Evolutionary conservation across 2,888 invertebrate species (phyloP).

Genomic region (Hylaea fasciaria): DNA sequence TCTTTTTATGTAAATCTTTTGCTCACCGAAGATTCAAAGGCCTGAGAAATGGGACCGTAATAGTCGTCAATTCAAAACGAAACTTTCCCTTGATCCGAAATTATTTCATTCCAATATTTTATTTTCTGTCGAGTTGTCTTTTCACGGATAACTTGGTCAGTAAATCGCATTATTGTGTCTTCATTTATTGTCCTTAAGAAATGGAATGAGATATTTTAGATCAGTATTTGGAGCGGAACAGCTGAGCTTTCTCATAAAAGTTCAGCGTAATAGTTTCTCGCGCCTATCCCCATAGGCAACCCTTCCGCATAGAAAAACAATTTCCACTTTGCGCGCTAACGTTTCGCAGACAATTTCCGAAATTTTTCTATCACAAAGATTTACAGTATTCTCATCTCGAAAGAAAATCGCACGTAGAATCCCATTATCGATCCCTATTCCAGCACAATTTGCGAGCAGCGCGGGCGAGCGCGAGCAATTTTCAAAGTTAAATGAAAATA

Average conservation of each 20-base stretch:
- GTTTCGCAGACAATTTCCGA: constrained; percentile 75
- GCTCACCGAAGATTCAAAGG: constrained; percentile 70
- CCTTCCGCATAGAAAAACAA: constrained; percentile 27
- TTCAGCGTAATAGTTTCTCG: neutral
- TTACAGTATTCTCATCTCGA: constrained; percentile 75
- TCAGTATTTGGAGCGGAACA: neutral
- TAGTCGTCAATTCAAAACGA: constrained; percentile 72
- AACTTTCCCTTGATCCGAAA: constrained; percentile 65
- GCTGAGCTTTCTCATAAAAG: constrained; percentile 3
- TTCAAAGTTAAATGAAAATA: constrained; percentile 84
- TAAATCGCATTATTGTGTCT: constrained; percentile 20
- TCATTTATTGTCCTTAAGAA: constrained; percentile 10
- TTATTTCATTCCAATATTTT: constrained; percentile 60
- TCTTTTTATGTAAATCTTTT: constrained; percentile 84
- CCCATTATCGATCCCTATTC: constrained; percentile 82
- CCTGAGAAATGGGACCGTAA: constrained; percentile 70
- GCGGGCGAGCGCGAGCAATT: constrained; percentile 75
- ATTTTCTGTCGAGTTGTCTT: constrained; percentile 27
- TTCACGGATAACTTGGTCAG: constrained; percentile 29
- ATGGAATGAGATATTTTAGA: constrained; percentile 6
- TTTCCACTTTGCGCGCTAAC: constrained; percentile 26
- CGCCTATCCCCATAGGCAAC: constrained; percentile 1
- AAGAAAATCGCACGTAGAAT: constrained; percentile 81
- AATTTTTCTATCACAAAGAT: constrained; percentile 80
- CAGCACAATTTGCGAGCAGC: constrained; percentile 80